Conservation (phyloP, 2,113 vertebrate species). For the Corythornis vintsioides region DNA sequence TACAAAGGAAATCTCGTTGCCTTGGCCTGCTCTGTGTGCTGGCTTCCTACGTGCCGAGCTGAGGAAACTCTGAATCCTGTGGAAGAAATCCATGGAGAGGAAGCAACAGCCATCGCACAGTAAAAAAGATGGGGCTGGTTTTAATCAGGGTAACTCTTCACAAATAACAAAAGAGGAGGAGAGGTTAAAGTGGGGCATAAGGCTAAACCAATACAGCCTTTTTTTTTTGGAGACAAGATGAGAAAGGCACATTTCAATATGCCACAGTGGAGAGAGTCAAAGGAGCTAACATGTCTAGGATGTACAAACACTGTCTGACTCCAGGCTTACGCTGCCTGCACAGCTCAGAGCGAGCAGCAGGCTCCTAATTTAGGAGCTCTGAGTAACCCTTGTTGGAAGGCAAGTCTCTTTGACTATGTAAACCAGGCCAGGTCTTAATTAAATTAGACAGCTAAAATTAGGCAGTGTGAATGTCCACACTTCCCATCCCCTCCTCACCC, state of each 20-base stretch:
- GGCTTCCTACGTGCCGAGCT: slow-evolving; percentile 29
- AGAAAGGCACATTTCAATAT: slow-evolving; percentile 20
- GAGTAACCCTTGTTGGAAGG: background rate
- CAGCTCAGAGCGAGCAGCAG: background rate
- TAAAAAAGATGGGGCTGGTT: slow-evolving; percentile 60
- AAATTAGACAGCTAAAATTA: slow-evolving; percentile 39
- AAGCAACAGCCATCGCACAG: slow-evolving; percentile 29
- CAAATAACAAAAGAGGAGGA: slow-evolving; percentile 47
- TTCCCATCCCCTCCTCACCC: background rate
- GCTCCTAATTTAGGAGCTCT: background rate
- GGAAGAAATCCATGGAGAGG: slow-evolving; percentile 66
- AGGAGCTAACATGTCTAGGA: background rate
- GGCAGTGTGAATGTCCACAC: background rate
- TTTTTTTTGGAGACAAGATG: slow-evolving; percentile 33
- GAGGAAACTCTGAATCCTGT: slow-evolving; percentile 63
- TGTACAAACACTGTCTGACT: background rate
- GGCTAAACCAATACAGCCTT: slow-evolving; percentile 58
- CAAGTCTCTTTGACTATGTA: background rate
- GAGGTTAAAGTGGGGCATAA: slow-evolving; percentile 45
- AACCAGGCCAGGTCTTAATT: background rate
- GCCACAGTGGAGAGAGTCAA: background rate
- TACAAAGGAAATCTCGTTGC: slow-evolving; percentile 29
- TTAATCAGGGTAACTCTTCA: slow-evolving; percentile 59
- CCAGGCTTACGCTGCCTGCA: background rate
- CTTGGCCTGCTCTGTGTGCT: background rate